These are phyloP conservation scores for Hydropsyche tenuis DNA, from an alignment of 1,140 invertebrate genomes.

Conservation along the genomic window DNA sequence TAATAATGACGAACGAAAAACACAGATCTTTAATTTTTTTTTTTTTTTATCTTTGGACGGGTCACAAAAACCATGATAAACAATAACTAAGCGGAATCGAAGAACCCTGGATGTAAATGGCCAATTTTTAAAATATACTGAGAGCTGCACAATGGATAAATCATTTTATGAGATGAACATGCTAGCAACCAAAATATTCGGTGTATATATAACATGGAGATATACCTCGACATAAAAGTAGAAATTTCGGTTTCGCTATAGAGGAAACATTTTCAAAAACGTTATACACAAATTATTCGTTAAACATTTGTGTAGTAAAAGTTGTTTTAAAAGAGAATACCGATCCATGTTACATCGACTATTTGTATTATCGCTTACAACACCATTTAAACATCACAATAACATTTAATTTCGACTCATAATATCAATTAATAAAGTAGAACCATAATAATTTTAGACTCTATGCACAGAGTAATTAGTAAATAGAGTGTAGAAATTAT, in stretches of 20 bases:
- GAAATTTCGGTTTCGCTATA: too few relatives aligned
- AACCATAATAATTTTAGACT: conserved; percentile 33
- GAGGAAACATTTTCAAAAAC: too few relatives aligned
- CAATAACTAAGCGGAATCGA: neutral
- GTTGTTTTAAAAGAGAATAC: neutral
- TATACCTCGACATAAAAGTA: neutral
- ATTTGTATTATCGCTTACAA: neutral
- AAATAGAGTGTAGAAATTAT: conserved; percentile 44
- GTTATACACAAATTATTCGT: too few relatives aligned
- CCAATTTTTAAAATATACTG: conserved; percentile 12
- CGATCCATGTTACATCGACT: neutral
- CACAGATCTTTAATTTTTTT: neutral
- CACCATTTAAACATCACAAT: conserved; percentile 28
- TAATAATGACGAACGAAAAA: neutral
- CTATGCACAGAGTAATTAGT: conserved; percentile 39
- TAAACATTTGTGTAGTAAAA: too few relatives aligned
- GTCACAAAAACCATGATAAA: too few relatives aligned
- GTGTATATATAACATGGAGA: conserved; percentile 1
- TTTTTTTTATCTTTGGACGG: neutral
- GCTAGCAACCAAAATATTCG: conserved; percentile 22
- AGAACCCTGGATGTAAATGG: conserved; percentile 21
- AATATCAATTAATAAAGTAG: conserved; percentile 37
- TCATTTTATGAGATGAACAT: conserved; percentile 9
- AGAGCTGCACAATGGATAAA: conserved; percentile 27
- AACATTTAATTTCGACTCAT: conserved; percentile 32